Conservation (phyloP, 2,797 vertebrate genomes). For the Artibeus lituratus region DNA sequence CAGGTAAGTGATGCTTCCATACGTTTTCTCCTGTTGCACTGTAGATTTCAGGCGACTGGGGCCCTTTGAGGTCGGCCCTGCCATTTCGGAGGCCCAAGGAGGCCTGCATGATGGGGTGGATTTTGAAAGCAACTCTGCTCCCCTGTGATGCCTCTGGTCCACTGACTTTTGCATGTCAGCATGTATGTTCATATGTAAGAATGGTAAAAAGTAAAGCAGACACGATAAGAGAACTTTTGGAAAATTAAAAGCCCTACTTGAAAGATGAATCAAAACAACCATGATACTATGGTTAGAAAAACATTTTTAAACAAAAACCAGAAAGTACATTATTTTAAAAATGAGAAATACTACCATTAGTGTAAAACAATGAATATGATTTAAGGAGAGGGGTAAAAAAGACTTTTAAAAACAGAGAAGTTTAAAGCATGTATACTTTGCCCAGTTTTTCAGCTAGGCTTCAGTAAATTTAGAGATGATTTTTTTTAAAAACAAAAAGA, state of each 20-base stretch:
- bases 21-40: constrained; percentile 53
- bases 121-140: background rate
- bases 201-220: background rate
- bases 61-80: background rate
- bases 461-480: background rate
- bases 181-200: background rate
- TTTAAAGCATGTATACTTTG: background rate
- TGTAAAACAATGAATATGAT: background rate
- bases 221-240: background rate
- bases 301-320: constrained; percentile 6
- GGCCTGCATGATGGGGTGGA: background rate
- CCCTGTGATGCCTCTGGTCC: background rate
- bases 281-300: background rate
- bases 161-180: constrained; percentile 6
- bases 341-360: background rate
- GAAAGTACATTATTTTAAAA: constrained; percentile 30
- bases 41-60: constrained; percentile 17
- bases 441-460: background rate
- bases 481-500: background rate
- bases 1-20: constrained; percentile 71
- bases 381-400: background rate
- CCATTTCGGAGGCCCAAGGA: background rate
- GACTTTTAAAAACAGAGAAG: background rate
- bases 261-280: background rate
- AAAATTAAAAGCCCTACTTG: background rate